Evolutionary conservation across 2,888 invertebrate genomes (phyloP).

Genomic region (Eupeodes latifasciatus): DNA sequence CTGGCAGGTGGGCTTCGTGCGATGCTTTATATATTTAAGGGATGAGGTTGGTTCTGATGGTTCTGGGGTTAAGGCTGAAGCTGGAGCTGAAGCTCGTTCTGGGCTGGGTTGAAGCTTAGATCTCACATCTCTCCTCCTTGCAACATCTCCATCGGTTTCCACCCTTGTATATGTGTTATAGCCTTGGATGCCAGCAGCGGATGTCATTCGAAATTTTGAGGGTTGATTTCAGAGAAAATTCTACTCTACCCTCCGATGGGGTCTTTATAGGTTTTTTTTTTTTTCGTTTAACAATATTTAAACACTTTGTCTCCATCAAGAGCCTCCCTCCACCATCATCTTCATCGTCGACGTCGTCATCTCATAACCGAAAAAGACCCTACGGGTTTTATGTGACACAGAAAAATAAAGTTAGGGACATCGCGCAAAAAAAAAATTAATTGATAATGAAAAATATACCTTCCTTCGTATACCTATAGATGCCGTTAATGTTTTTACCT

Average conservation of each 20-base stretch:
- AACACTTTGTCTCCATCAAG: conserved; percentile 64
- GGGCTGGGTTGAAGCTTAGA: background rate
- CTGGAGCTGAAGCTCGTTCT: no score
- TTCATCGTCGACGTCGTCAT: no score
- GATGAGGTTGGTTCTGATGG: no score
- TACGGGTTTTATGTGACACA: conserved; percentile 38
- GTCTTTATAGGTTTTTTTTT: conserved; percentile 37
- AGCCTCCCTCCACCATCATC: background rate
- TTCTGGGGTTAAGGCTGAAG: no score
- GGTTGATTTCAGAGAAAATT: background rate
- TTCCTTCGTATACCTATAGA: conserved; percentile 15
- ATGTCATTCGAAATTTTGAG: conserved; percentile 62
- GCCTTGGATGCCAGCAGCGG: conserved; percentile 31
- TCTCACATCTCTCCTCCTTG: background rate
- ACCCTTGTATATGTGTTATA: background rate
- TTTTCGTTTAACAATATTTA: conserved; percentile 47
- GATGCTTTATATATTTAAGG: background rate
- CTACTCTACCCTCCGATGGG: background rate
- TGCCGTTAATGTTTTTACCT: conserved; percentile 29
- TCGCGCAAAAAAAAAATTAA: conserved; percentile 67
- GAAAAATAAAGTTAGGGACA: conserved; percentile 28
- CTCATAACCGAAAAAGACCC: conserved; percentile 15
- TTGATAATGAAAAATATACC: conserved; percentile 74
- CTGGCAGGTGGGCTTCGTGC: conserved; percentile 31
- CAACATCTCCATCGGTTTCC: background rate